Evolutionary conservation across 2,113 vertebrate genomes (phyloP).

Genomic region (Gorsachius goisagi): DNA sequence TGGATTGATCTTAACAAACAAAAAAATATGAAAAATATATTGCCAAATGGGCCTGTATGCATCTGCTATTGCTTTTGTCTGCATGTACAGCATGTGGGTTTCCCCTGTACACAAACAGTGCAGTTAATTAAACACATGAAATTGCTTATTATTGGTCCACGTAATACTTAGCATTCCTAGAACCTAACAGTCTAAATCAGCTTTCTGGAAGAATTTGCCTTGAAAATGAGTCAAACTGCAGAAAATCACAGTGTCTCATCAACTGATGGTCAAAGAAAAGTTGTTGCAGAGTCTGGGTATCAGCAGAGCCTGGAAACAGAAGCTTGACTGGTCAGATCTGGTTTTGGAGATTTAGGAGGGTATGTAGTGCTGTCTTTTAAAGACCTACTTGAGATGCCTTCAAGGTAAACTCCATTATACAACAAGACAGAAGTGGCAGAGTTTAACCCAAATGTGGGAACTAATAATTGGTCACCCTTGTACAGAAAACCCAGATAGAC

Average conservation of each 20-base stretch:
- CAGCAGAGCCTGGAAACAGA: neutral
- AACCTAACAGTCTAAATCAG: neutral
- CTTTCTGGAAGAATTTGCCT: neutral
- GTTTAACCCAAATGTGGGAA: neutral
- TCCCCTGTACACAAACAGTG: neutral
- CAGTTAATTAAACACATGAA: constrained; percentile 1
- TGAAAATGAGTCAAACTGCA: neutral
- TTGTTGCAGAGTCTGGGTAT: neutral
- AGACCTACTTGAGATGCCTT: neutral
- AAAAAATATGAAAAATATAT: neutral
- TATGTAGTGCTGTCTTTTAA: neutral
- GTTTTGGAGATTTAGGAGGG: neutral
- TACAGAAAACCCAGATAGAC: neutral
- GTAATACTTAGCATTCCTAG: neutral
- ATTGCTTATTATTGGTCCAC: neutral
- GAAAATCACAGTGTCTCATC: neutral
- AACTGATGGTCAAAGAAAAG: neutral
- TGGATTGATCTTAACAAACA: neutral
- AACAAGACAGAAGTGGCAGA: neutral
- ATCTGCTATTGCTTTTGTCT: neutral
- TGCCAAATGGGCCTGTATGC: neutral
- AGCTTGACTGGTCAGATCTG: neutral
- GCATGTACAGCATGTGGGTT: neutral
- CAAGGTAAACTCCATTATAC: neutral
- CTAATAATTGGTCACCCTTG: neutral